Percentiles rank a stretch among this genome's conserved stretches.
Evolutionary conservation across 2,888 invertebrate species (phyloP).

Genomic region (Epinotia nisella): DNA sequence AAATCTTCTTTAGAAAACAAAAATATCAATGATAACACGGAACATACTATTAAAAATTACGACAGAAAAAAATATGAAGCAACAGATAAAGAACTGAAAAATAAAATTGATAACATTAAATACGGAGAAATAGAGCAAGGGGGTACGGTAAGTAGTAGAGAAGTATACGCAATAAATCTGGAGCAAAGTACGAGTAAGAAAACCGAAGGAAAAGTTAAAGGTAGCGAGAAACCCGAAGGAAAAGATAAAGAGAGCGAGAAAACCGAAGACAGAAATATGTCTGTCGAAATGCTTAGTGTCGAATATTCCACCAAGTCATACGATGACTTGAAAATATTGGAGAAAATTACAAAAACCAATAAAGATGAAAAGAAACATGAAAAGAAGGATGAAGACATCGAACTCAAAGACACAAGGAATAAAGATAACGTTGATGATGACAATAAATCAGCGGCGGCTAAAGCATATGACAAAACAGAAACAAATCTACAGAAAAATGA

Average conservation of each 20-base stretch:
- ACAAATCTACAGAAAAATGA: neutral
- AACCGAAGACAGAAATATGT: neutral
- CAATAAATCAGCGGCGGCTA: neutral
- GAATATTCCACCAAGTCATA: neutral
- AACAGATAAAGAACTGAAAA: neutral
- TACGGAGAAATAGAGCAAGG: neutral
- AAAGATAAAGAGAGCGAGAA: neutral
- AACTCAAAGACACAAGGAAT: neutral
- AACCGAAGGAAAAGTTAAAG: neutral
- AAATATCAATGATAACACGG: neutral
- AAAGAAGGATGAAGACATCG: neutral
- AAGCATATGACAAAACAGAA: neutral
- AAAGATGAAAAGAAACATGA: neutral
- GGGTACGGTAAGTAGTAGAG: neutral
- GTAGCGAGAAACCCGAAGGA: neutral
- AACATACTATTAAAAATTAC: neutral
- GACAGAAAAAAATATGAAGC: neutral
- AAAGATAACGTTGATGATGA: neutral
- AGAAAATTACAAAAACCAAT: neutral
- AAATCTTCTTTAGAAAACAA: conserved; percentile 7
- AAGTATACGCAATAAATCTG: neutral
- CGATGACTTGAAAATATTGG: neutral
- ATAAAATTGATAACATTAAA: neutral
- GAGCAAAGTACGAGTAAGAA: neutral
- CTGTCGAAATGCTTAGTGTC: neutral